Percentiles rank a stretch among this genome's conserved stretches.
These are phyloP conservation scores for Pristionchus arcanus DNA, from an alignment of 2,888 invertebrate species.

Conservation along the genomic window DNA sequence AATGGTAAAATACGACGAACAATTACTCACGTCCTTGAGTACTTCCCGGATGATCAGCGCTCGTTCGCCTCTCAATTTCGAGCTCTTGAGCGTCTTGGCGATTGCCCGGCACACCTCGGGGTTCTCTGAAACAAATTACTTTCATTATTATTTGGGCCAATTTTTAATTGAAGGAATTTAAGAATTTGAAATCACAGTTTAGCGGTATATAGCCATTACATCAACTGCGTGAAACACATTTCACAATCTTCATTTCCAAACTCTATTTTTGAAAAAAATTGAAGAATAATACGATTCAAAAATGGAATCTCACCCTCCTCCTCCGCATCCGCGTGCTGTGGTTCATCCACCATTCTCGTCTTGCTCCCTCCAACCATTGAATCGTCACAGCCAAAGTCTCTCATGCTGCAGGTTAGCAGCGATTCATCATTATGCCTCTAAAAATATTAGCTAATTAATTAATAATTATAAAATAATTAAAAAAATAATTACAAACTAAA, in stretches of 20 bases:
- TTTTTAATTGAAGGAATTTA: too few species aligned
- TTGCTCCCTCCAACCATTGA: not conserved
- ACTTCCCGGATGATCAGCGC: not conserved
- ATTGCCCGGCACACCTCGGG: not conserved
- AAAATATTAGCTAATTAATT: not conserved
- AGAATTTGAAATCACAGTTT: too few species aligned
- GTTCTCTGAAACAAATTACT: not conserved
- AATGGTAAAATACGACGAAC: too few species aligned
- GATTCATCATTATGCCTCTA: not conserved
- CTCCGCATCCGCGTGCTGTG: not conserved
- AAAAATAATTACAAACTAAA: too few species aligned
- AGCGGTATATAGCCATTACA: too few species aligned
- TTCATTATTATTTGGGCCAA: too few species aligned
- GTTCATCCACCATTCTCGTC: not conserved
- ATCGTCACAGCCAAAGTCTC: not conserved
- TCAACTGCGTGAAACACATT: too few species aligned
- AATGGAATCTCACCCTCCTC: too few species aligned
- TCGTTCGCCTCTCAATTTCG: not conserved
- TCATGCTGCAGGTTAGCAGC: not conserved
- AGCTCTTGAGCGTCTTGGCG: not conserved
- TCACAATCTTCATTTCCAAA: too few species aligned
- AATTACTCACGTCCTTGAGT: constrained; percentile 9
- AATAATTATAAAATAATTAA: too few species aligned
- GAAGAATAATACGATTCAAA: too few species aligned
- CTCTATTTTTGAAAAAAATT: too few species aligned